Evolutionary conservation across 1,140 invertebrate genomes (phyloP).

Genomic region (Drosophila pruinosa): DNA sequence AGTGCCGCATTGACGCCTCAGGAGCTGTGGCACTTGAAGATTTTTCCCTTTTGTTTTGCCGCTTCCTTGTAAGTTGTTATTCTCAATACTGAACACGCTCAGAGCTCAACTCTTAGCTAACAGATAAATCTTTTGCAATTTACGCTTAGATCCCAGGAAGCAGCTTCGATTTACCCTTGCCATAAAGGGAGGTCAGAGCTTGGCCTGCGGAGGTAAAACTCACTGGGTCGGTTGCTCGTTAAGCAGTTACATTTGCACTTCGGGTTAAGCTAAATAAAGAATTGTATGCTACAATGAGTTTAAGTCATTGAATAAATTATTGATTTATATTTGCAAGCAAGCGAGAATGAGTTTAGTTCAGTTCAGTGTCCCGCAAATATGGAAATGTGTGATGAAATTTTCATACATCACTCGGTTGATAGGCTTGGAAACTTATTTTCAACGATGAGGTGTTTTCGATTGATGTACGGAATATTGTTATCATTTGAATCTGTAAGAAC

Average conservation of each 20-base stretch:
- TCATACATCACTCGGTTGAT: neutral
- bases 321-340: constrained; percentile 49
- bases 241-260: constrained; percentile 55
- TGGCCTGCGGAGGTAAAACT: neutral
- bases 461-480: neutral
- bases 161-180: constrained; percentile 27
- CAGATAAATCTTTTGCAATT: constrained; percentile 73
- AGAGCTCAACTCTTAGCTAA: constrained; percentile 48
- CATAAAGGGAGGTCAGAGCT: neutral
- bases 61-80: constrained; percentile 3
- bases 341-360: neutral
- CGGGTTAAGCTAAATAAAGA: constrained; percentile 68
- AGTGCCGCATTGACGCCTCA: neutral
- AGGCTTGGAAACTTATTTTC: neutral
- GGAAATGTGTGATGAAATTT: neutral
- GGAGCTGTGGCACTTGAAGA: constrained; percentile 18
- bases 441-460: neutral
- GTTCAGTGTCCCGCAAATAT: constrained; percentile 1
- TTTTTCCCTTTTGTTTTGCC: constrained; percentile 12
- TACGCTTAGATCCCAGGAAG: constrained; percentile 33
- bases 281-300: constrained; percentile 54
- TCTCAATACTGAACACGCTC: constrained; percentile 9
- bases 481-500: neutral
- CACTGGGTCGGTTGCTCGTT: constrained; percentile 46
- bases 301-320: constrained; percentile 73